Evolutionary conservation across 2,113 vertebrate species (phyloP).

Genomic region (Alaudala cheleensis): DNA sequence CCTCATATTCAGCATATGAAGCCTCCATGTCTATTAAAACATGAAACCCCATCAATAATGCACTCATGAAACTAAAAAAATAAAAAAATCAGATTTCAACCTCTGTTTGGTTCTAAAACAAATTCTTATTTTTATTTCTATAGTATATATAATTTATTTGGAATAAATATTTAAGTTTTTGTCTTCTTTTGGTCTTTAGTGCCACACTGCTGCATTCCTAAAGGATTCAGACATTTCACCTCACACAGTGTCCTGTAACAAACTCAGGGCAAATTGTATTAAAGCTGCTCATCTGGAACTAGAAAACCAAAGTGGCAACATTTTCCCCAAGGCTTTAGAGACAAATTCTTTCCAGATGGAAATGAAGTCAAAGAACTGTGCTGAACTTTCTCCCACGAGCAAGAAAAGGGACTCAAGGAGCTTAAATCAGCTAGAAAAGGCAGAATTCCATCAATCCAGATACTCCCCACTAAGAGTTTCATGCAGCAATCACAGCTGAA

Average conservation of each 20-base stretch:
- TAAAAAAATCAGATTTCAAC: not conserved
- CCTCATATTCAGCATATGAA: slow-evolving; percentile 89
- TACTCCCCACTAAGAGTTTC: not conserved
- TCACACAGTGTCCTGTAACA: fast-evolving
- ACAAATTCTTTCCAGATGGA: not conserved
- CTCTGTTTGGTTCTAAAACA: not conserved
- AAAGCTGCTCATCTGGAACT: not conserved
- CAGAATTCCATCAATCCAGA: not conserved
- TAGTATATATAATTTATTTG: no score
- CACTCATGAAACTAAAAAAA: not conserved
- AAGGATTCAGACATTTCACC: not conserved
- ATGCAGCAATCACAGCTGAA: not conserved
- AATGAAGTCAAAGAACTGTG: not conserved
- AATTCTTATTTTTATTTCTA: fast-evolving
- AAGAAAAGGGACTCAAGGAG: not conserved
- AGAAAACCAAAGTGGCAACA: not conserved
- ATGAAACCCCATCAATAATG: not conserved
- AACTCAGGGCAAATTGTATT: not conserved
- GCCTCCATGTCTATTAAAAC: slow-evolving; percentile 87
- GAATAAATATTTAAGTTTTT: not conserved
- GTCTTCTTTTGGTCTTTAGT: not conserved
- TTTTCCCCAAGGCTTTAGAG: not conserved
- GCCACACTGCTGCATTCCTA: not conserved
- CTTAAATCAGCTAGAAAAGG: fast-evolving
- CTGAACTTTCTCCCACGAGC: not conserved